Evolutionary conservation across 2,113 vertebrate species (phyloP).

Genomic region (Phalacrocorax carbo): DNA sequence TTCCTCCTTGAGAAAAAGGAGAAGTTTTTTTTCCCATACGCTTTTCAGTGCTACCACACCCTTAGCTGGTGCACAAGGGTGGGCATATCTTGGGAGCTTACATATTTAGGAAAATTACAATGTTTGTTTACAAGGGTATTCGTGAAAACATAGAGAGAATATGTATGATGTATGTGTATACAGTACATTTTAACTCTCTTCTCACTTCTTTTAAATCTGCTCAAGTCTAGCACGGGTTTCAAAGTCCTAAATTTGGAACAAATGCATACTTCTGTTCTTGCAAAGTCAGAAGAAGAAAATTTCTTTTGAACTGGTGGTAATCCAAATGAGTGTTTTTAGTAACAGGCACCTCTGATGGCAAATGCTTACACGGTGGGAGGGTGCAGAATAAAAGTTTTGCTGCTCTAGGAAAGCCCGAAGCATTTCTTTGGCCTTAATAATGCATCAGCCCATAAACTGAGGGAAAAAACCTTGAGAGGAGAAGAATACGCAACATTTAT

Average conservation of each 20-base stretch:
- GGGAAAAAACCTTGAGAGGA: neutral
- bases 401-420: neutral
- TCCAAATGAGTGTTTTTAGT: neutral
- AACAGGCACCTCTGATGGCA: neutral
- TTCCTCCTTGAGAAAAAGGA: neutral
- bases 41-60: neutral
- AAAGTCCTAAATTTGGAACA: neutral
- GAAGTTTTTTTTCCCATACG: neutral
- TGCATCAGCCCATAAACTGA: neutral
- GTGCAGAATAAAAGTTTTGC: neutral
- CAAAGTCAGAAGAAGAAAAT: neutral
- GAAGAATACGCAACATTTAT: neutral
- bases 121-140: neutral
- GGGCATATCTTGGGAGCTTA: neutral
- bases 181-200: neutral
- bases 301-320: neutral
- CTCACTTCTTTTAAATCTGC: neutral
- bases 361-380: fast-evolving
- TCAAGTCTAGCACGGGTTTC: fast-evolving
- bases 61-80: neutral
- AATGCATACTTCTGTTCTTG: neutral
- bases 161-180: neutral
- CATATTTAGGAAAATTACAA: neutral
- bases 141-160: neutral
- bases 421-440: neutral